Evolutionary conservation across 2,797 vertebrate genomes (phyloP).

Genomic region (Acanthornis magna): DNA sequence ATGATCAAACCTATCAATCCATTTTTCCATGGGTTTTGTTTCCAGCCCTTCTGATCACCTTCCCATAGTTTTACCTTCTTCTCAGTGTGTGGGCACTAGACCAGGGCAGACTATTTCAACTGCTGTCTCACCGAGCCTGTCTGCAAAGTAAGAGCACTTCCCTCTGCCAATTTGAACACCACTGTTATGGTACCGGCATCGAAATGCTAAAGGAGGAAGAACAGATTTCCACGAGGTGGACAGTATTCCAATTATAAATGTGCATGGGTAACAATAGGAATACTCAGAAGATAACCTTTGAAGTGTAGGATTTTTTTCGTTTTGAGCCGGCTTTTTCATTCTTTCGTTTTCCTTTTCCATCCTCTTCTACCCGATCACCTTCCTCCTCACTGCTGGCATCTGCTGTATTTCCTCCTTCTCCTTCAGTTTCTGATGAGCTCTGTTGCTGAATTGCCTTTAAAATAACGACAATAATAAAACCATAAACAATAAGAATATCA

Average conservation of each 20-base stretch:
- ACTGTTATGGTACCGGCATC: background rate
- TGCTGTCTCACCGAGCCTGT: background rate
- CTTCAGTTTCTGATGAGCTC: constrained; percentile 93
- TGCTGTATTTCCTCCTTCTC: constrained; percentile 86
- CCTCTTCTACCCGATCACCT: constrained; percentile 86
- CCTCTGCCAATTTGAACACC: background rate
- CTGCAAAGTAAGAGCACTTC: background rate
- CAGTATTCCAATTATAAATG: background rate
- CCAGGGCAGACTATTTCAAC: background rate
- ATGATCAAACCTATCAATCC: background rate
- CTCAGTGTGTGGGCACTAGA: background rate
- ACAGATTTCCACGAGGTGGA: background rate
- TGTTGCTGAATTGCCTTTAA: constrained; percentile 90
- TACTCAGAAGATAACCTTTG: constrained; percentile 80
- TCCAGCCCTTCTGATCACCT: background rate
- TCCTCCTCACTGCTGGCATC: constrained; percentile 94
- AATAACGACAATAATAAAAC: background rate
- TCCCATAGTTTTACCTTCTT: background rate
- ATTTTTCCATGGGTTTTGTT: background rate
- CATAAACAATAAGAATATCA: background rate
- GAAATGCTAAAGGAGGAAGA: background rate
- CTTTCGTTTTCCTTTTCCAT: constrained; percentile 87
- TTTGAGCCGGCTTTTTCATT: constrained; percentile 89
- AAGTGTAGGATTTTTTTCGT: constrained; percentile 88
- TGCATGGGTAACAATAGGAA: background rate